Evolutionary conservation across 1,140 invertebrate genomes (phyloP), one percentile per base, ranked within the genome.

Genomic region (Pseudomyrmex pallidus): DNA sequence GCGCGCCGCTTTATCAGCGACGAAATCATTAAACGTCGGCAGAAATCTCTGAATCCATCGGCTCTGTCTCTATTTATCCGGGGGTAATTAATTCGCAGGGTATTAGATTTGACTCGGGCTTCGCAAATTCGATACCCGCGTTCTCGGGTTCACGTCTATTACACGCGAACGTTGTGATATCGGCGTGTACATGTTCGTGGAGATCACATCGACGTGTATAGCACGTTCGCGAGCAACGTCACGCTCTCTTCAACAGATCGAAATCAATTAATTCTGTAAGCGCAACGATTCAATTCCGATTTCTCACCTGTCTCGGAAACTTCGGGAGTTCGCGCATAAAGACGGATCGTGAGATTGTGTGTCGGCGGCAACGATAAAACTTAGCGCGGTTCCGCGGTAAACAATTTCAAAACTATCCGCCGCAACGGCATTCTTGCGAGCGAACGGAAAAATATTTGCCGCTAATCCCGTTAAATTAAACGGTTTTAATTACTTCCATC

Each of bases 41-140:
- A 35, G 66, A 13, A 20, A 44, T 35, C 74, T 56, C 50, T 48
- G 35, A 35, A 35, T 35, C 35, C 7, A 70, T 70, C 44, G 44
- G 15, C 22, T 64, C 57, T 13, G 48, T 50, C 46, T 50, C 20
- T 62, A 62, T 62, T 35, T 25, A 48, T 15, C 56, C 20, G 10
- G 35, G 35, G 46, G n/a, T 63, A 74, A 87, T 87, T 78, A 84
- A 84, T 84, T 76, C 67, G 74, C 59, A 84, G 20, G 25, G 59
- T 74, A 62, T 84, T 84, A 77, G 82, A 66, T 84, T 35, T 64
- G 59, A 74, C 67, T 22, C 61, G 50, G 56, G 61, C 56, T 48
- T 87, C 35, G 59, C 59, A 73, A 87, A 87, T 87, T 83, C 80
- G 86, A 87, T 74, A 73, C 56, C 35, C 35, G 35, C 61, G 22